Conservation (phyloP, 2,797 vertebrate genomes). For the Catharus ustulatus region DNA sequence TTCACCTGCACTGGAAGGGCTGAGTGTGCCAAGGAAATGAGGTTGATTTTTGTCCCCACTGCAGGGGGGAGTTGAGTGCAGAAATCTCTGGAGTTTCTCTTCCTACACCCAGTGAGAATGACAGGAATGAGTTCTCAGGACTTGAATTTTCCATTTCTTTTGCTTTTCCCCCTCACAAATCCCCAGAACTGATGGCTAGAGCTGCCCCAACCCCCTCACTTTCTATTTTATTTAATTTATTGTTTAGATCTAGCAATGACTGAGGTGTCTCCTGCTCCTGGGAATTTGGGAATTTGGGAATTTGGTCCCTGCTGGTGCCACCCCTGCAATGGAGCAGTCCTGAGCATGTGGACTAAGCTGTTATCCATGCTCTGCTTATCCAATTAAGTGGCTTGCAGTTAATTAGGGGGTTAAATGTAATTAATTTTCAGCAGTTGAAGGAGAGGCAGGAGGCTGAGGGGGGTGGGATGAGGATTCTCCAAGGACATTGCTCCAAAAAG, state of each 20-base stretch:
- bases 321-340: neutral
- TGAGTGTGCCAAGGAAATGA: neutral
- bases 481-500: neutral
- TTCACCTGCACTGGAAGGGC: neutral
- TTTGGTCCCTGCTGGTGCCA: neutral
- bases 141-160: neutral
- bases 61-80: fast-evolving
- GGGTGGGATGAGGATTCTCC: neutral
- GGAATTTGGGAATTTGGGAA: neutral
- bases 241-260: fast-evolving
- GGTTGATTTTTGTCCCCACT: neutral
- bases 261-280: fast-evolving
- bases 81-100: neutral
- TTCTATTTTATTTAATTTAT: neutral
- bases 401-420: neutral
- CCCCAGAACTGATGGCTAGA: neutral
- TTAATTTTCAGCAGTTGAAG: neutral
- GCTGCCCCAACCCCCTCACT: neutral
- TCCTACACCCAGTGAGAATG: fast-evolving
- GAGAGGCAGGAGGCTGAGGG: neutral
- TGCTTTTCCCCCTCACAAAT: neutral
- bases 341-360: fast-evolving
- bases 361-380: fast-evolving
- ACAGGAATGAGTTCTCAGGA: neutral
- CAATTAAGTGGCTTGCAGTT: neutral